Base-by-base conservation (phyloP, 2,113 vertebrate genomes). In the Taurulus bubalis region DNA sequence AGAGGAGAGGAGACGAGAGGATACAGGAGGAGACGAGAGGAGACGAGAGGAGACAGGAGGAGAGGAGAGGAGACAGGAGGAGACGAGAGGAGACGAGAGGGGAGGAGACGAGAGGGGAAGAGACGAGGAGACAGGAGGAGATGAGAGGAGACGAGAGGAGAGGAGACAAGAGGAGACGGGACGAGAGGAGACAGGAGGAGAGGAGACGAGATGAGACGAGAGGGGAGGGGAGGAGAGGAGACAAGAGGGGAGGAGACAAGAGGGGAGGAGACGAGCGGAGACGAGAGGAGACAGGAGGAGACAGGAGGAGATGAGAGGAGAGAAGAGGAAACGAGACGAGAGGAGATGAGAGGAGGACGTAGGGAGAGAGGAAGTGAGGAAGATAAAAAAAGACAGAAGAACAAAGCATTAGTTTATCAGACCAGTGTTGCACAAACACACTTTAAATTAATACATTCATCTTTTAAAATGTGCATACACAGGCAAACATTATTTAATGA, bases 11-110 rank as follows among this genome's bases (percentile, higher is more conserved):
- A 71, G 49, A 87, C 10, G 26, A 65, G 55, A 26, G 16, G 28
- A 14, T 20, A n/a, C n/a, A 12, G 7, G 22, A 2, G 9, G 9
- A 8, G 22, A n/a, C n/a, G n/a, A n/a, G n/a, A n/a, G n/a, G n/a
- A n/a, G n/a, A n/a, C n/a, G 82, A 42, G n/a, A 4, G 12, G 26
- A n/a, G n/a, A n/a, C n/a, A n/a, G 36, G 60, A 89, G 55, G 24
- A 71, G 49, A 87, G 8, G 26, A 65, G 55, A 26, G 16, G 28
- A 14, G n/a, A n/a, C n/a, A 12, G 7, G 22, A 2, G 9, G 9
- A 8, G 22, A n/a, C n/a, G n/a, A n/a, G n/a, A n/a, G n/a, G n/a
- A n/a, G n/a, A n/a, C n/a, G 82, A 42, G n/a, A 4, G 12, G 26
- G 36, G 60, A 89, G 55, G 24, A 71, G 49, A 87, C 10, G 26